A percentile compares a stretch with the other conserved stretches of the same genome.
phyloP scores from a whole-genome alignment of 2,888 invertebrate genomes.

The Vandiemenella viatica region DNA sequence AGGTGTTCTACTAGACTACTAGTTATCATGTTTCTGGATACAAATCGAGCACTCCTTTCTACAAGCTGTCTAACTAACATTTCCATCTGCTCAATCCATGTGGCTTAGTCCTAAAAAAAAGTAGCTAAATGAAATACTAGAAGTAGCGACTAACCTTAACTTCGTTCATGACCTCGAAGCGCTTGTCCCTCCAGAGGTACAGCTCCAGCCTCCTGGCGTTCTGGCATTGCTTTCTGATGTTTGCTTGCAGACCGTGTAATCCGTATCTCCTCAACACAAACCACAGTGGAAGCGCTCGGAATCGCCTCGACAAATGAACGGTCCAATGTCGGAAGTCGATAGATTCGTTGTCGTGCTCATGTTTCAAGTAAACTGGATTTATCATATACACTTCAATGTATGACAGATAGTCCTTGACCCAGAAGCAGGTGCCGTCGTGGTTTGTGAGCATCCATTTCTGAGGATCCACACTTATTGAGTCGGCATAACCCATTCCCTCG shows the following conservation, averaged over 20 bases:
- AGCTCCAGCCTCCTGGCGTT: slow-evolving; percentile 61
- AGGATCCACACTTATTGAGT: slow-evolving; percentile 77
- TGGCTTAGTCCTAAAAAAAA: too few relatives aligned
- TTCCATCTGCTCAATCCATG: too few relatives aligned
- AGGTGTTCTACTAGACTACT: too few relatives aligned
- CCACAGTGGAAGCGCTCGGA: slow-evolving; percentile 77
- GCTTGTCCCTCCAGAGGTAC: slow-evolving; percentile 46
- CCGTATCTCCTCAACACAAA: slow-evolving; percentile 74
- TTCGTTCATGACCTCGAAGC: slow-evolving; percentile 64
- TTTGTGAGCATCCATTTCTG: slow-evolving; percentile 77
- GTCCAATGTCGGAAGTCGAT: slow-evolving; percentile 73
- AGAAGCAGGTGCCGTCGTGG: slow-evolving; percentile 73
- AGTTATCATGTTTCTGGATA: too few relatives aligned
- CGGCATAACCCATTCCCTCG: slow-evolving; percentile 55
- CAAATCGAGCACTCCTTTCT: too few relatives aligned
- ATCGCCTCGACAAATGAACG: slow-evolving; percentile 68
- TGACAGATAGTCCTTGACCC: slow-evolving; percentile 58
- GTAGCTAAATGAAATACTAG: too few relatives aligned
- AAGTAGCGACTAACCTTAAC: slow-evolving; percentile 42
- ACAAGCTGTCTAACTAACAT: too few relatives aligned
- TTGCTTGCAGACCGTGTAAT: slow-evolving; percentile 60
- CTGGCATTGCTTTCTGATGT: slow-evolving; percentile 67
- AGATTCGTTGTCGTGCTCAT: slow-evolving; percentile 55
- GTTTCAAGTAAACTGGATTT: slow-evolving; percentile 72
- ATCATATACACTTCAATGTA: slow-evolving; percentile 72